Conservation (phyloP, 2,888 invertebrate species). For the Clitarchus hookeri region DNA sequence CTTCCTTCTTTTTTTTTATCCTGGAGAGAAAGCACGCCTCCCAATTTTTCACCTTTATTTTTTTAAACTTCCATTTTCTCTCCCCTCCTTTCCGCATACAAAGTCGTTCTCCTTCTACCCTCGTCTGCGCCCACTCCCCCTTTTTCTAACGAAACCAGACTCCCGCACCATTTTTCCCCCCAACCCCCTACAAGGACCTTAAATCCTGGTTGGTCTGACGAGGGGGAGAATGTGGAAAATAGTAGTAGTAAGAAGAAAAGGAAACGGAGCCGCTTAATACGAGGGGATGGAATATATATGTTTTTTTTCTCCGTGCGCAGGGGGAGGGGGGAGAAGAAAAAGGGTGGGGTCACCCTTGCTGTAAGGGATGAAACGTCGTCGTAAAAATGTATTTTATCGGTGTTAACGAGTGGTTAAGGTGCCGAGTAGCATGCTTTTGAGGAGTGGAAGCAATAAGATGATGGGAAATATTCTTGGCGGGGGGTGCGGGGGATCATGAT, state of each 20-base stretch:
- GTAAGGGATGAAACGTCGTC: constrained; percentile 5
- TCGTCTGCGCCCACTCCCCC: not conserved
- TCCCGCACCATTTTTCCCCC: not conserved
- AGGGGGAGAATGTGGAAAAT: not conserved
- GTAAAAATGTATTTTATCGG: constrained; percentile 22
- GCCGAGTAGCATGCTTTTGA: constrained; percentile 15
- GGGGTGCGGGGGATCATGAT: too few species aligned
- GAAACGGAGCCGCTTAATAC: not conserved
- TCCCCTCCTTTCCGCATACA: not conserved
- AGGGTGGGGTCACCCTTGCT: not conserved
- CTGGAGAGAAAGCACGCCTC: not conserved
- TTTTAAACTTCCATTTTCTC: constrained; percentile 14
- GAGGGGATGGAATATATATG: not conserved
- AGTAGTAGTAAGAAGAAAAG: not conserved
- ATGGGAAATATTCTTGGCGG: too few species aligned
- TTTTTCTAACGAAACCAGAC: not conserved
- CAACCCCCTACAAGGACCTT: not conserved
- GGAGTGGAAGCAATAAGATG: not conserved
- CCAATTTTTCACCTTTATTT: constrained; percentile 2
- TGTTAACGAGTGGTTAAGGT: constrained; percentile 24
- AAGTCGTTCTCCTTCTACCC: not conserved
- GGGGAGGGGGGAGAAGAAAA: not conserved
- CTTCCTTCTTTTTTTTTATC: not conserved
- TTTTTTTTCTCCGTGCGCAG: not conserved
- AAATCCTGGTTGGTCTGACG: not conserved